Evolutionary conservation across 2,797 vertebrate species (phyloP), one percentile per base, ranked within the genome.

Genomic region (Sciurus carolinensis): DNA sequence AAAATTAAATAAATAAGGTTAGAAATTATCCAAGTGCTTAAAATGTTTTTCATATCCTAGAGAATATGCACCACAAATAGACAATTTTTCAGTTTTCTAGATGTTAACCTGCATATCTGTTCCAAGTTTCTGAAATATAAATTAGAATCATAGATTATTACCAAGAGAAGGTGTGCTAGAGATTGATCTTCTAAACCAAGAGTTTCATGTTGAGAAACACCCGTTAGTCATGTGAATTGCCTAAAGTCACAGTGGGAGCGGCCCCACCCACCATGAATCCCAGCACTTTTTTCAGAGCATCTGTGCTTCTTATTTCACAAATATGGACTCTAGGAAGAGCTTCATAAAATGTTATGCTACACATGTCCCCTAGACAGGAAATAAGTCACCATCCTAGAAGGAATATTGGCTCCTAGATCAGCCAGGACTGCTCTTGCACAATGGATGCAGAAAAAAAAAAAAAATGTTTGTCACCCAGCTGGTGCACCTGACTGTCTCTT

Each of bases 61-160:
- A 24, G 36, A 30, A n/a, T 44, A 50, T 75, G 42, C 7, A 54
- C 50, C 36, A 52, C 36, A 62, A 75, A 64, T 22, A 64, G 50
- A 75, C 54, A 5, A 24, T 39, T 13, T 64, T 47, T 42, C 42
- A 13, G 3, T 52, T 28, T 13, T 42, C 18, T 89, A 62, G 59
- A 62, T 90, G 66, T 73, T 33, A 15, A 39, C 30, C 26, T 17
- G 69, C 7, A 44, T 22, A 42, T 76, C 28, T 52, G 1, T 71
- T 85, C 12, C 13, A 94, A 85, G 39, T 81, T 42, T 81, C 67
- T 42, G 8, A 94, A 81, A 73, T 36, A 44, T 52, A 72, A 91
- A 59, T 75, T 26, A 52, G 11, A 84, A n/a, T 62, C 50, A 44
- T 12, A 42, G 17, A 47, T 84, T 75, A 91, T 72, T 76, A 87